Base-by-base conservation (phyloP, 2,113 vertebrate species). In the Pimephales promelas region DNA sequence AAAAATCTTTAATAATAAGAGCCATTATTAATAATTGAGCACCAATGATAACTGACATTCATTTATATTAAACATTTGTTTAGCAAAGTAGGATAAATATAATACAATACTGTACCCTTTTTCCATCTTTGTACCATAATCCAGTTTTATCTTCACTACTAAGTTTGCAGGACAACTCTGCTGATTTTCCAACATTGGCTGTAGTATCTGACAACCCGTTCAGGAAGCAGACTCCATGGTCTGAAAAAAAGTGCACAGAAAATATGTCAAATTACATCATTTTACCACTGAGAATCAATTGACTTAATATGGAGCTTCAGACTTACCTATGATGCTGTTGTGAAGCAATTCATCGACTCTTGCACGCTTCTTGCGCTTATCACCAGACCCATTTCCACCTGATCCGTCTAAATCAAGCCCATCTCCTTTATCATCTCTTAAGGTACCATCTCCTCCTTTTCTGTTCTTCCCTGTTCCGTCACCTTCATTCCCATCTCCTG, bases 41-140 rank as follows among this genome's bases (percentile, higher is more conserved):
- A 8, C 52, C 52, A 54, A 8, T 20, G 22, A 54, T 54, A 54
- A 54, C 22, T 54, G 0, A 22, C 18, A 54, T 22, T 8, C 36
- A 9, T 40, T 40, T 9, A 40, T 9, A 40, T 40, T 8, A 54
- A 54, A 54, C 4, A 49, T 11, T 40, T 70, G 20, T 10, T n/a
- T 71, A 4, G 11, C 40, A 49, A 47, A 18, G 18, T 18, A 11
- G 13, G 24, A 49, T 47, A 47, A 14, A 45, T 49, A 73, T 49
- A 73, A 72, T 43, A 24, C 1, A 26, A 14, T 8, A 5, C 6
- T 57, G 59, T 76, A 31, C 97, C 95, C 93, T 90, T 26, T 94
- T 91, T 6, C 96, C 95, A 68, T 97, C 93, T 89, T 97, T 98
- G 87, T 94, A 96, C 96, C 97, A 97, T 54, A 85, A 31, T 13